Conservation (phyloP, 2,113 vertebrate species). For the Platichthys stellatus region DNA sequence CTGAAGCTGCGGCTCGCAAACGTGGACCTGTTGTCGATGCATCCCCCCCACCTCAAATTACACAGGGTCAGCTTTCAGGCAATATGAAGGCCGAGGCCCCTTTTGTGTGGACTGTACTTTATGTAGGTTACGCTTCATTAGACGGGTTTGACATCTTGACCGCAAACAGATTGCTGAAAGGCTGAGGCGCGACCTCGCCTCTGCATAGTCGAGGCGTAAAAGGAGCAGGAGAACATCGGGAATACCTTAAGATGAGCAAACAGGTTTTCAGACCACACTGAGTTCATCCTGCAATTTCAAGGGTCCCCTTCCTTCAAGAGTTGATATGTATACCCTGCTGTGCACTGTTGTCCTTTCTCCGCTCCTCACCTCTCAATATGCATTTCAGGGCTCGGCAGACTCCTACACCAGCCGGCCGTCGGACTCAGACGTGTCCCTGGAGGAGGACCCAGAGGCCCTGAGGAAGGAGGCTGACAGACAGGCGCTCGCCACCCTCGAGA, state of each 20-base stretch:
- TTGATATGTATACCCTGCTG: not conserved
- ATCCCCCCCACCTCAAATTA: constrained; percentile 52
- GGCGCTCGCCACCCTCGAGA: constrained; percentile 95
- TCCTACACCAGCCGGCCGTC: constrained; percentile 98
- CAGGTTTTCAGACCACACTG: not conserved
- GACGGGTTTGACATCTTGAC: constrained; percentile 5
- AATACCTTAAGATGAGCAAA: constrained; percentile 12
- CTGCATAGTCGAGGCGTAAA: not conserved
- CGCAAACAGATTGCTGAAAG: not conserved
- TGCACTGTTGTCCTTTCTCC: not conserved
- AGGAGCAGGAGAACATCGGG: not conserved
- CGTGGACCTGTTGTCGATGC: constrained; percentile 28
- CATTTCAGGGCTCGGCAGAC: constrained; percentile 93
- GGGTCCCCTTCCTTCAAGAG: no score
- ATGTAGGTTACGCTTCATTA: constrained; percentile 22
- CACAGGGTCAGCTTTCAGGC: constrained; percentile 60
- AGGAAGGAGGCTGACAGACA: constrained; percentile 95
- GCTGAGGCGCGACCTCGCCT: not conserved
- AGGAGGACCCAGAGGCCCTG: constrained; percentile 95
- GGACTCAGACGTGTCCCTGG: constrained; percentile 96
- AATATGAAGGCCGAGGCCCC: constrained; percentile 33
- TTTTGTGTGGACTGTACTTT: constrained; percentile 40
- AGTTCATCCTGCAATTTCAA: not conserved
- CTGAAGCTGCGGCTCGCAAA: constrained; percentile 34
- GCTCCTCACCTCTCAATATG: constrained; percentile 4